phyloP scores from a whole-genome alignment of 2,113 vertebrate species.

The Poeciliopsis prolifica region DNA sequence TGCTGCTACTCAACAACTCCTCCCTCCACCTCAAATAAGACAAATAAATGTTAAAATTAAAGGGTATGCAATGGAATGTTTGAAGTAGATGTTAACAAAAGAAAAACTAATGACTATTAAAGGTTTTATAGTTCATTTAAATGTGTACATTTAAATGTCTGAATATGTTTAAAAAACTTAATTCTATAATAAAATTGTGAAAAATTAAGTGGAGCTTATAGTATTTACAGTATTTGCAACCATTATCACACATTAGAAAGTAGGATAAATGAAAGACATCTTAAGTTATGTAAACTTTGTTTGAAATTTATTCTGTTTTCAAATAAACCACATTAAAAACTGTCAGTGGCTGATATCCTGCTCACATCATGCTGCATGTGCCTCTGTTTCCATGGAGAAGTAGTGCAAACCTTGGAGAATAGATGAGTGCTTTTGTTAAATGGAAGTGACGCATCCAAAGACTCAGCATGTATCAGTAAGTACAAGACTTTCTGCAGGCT shows the following conservation, averaged over 20 bases:
- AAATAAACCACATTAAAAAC: slow-evolving; percentile 45
- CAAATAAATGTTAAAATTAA: neutral
- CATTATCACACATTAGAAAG: neutral
- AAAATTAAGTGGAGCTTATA: neutral
- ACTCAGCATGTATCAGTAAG: slow-evolving; percentile 43
- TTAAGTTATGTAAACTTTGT: slow-evolving; percentile 3
- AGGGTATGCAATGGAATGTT: neutral
- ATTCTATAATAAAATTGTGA: neutral
- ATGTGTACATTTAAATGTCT: neutral
- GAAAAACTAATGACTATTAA: neutral
- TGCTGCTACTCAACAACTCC: slow-evolving; percentile 1
- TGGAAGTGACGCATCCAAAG: slow-evolving; percentile 61
- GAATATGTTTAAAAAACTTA: neutral
- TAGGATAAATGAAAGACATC: neutral
- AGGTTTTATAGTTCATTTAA: neutral
- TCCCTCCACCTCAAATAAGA: neutral
- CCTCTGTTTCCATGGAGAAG: slow-evolving; percentile 65
- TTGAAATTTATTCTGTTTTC: slow-evolving; percentile 21
- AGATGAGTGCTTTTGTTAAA: slow-evolving; percentile 37
- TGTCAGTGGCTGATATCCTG: slow-evolving; percentile 39
- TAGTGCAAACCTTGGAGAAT: slow-evolving; percentile 49
- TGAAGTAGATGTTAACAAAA: neutral
- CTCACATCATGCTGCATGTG: slow-evolving; percentile 23
- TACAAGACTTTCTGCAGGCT: slow-evolving; percentile 22
- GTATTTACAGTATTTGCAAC: slow-evolving; percentile 2